Base-by-base conservation (phyloP, 2,888 invertebrate species). In the Papilio gigon region DNA sequence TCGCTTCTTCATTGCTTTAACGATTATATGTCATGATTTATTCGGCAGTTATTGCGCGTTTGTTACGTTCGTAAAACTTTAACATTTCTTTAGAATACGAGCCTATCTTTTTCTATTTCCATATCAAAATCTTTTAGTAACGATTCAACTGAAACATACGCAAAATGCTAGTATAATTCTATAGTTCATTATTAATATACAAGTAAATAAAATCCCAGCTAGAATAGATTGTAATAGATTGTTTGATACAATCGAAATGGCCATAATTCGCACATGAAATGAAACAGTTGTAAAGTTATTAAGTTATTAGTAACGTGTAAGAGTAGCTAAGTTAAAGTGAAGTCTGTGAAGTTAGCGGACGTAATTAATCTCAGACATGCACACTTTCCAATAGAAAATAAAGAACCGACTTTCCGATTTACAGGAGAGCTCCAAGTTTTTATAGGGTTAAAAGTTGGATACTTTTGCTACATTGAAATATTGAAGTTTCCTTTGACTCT, bases 21-120 rank as follows among this genome's bases (percentile, higher is more conserved):
- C 44, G 37, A 65, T 65, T 65, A 60, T 65, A 50, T 61, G 65
- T 65, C 56, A 65, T 50, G 65, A 69, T 69, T 69, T 69, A 61
- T 65, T 44, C 33, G 30, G 33, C 65, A 44, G 65, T 60, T 65
- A 37, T 8, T 25, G 14, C n/a, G 30, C 44, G 17, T 67, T 62
- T 61, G 40, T 56, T 58, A 65, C 42, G 14, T 30, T 56, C 42
- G 17, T 58, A 44, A 25, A 42, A 65, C 20, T 42, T 65, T 44
- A 17, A 22, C 30, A 62, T 44, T 47, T 30, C 40, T 62, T 17
- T 44, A 62, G 44, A 40, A 40, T 25, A 30, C 37, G 60, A 22
- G 33, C 11, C 63, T 30, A 47, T 27, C 47, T 14, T 22, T 40
- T 60, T 56, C 14, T 56, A 25, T 56, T 56, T 56, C 30, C 9